Percentiles rank a stretch among this genome's conserved stretches.
phyloP scores from a whole-genome alignment of 2,113 vertebrate species.

The Scatophagus argus region DNA sequence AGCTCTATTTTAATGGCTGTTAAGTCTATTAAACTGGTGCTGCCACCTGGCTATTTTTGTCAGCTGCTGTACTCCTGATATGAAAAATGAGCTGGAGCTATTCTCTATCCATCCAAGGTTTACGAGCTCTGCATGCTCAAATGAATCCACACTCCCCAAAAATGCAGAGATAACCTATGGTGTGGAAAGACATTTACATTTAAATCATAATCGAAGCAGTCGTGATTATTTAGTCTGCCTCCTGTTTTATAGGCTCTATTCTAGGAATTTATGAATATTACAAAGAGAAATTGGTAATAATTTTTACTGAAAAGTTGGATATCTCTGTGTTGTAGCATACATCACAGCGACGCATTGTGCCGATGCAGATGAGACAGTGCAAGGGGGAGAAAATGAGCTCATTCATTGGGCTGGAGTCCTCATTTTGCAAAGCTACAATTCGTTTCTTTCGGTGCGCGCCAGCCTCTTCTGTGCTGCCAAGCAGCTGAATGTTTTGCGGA shows the following conservation, averaged over 20 bases:
- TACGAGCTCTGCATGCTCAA: conserved; percentile 53
- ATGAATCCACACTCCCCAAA: conserved; percentile 36
- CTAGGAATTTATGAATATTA: conserved; percentile 58
- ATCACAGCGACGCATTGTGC: conserved; percentile 61
- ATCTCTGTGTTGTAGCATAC: conserved; percentile 39
- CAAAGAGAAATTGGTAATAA: conserved; percentile 31
- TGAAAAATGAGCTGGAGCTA: conserved; percentile 50
- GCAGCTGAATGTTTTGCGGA: conserved; percentile 77
- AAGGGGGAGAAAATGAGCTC: conserved; percentile 74
- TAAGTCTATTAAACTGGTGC: conserved; percentile 57
- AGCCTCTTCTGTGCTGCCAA: conserved; percentile 68
- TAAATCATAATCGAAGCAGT: conserved; percentile 48
- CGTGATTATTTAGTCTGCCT: conserved; percentile 46
- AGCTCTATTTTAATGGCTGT: conserved; percentile 57
- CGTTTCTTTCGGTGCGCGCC: conserved; percentile 59
- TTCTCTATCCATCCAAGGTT: conserved; percentile 52
- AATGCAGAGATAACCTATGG: conserved; percentile 25
- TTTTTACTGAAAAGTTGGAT: conserved; percentile 48
- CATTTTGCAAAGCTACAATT: conserved; percentile 68
- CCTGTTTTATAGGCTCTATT: conserved; percentile 53
- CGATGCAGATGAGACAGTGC: conserved; percentile 66
- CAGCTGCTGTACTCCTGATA: conserved; percentile 46
- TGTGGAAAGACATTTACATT: conserved; percentile 41
- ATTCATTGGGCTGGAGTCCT: conserved; percentile 69
- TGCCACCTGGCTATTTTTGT: conserved; percentile 65